Evolutionary conservation across 2,888 invertebrate species (phyloP).

Genomic region (Hirtodrosophila histrioides): DNA sequence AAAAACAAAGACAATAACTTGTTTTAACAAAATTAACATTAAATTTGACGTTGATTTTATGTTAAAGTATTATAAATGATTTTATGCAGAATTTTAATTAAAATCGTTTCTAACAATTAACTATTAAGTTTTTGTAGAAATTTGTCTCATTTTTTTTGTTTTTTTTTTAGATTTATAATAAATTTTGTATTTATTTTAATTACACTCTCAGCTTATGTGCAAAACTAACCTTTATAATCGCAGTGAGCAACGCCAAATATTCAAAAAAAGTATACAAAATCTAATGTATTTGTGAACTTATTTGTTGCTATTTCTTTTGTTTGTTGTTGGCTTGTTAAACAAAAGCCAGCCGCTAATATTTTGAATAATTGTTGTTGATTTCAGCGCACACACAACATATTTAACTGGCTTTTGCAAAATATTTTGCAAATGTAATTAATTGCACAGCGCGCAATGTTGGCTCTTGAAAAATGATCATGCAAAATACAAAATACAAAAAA

Average conservation of each 20-base stretch:
- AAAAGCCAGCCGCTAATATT: conserved; percentile 21
- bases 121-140: no score
- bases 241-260: conserved; percentile 15
- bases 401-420: conserved; percentile 23
- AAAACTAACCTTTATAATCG: conserved; percentile 34
- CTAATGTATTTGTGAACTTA: conserved; percentile 6
- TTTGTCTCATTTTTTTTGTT: no score
- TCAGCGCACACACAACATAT: conserved; percentile 30
- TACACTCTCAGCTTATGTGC: conserved; percentile 1
- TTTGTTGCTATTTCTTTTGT: conserved; percentile 14
- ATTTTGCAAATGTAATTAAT: conserved; percentile 20
- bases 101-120: no score
- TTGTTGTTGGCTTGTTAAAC: conserved; percentile 9
- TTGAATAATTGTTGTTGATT: conserved; percentile 28
- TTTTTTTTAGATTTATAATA: background rate
- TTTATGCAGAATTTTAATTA: no score
- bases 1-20: no score
- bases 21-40: no score
- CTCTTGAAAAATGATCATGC: conserved; percentile 31
- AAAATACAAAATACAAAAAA: conserved; percentile 22
- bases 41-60: no score
- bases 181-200: background rate
- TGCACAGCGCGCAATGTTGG: conserved; percentile 7
- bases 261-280: conserved; percentile 9
- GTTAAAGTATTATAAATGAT: no score